phyloP scores from a whole-genome alignment of 2,888 invertebrate genomes.

The Pachymerium ferrugineum region DNA sequence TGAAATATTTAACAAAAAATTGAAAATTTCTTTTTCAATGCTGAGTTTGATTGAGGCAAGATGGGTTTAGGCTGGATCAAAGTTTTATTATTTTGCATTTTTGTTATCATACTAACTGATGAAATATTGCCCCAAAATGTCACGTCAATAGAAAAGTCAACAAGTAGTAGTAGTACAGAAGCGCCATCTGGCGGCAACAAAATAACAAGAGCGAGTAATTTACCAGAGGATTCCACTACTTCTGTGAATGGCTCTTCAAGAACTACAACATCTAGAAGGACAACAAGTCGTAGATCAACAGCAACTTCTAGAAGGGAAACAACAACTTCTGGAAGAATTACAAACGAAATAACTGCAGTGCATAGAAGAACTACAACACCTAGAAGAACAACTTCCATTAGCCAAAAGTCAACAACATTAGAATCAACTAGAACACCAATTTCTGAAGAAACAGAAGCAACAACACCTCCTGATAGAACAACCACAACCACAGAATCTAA shows the following conservation, averaged over 20 bases:
- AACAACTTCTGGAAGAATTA: neutral
- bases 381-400: neutral
- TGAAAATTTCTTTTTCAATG: too few relatives aligned
- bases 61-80: too few relatives aligned
- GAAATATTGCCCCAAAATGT: too few relatives aligned
- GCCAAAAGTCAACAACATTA: neutral
- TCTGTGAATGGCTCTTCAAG: neutral
- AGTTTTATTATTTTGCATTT: too few relatives aligned
- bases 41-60: too few relatives aligned
- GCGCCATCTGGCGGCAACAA: neutral
- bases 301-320: neutral
- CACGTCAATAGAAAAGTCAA: too few relatives aligned
- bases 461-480: neutral
- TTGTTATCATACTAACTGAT: too few relatives aligned
- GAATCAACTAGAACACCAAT: neutral
- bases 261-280: neutral
- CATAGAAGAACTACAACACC: neutral
- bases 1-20: too few relatives aligned
- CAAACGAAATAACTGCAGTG: too few relatives aligned
- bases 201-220: neutral
- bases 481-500: neutral
- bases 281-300: neutral
- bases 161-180: neutral
- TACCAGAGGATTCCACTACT: neutral
- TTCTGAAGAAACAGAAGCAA: neutral